phyloP scores from a whole-genome alignment of 2,888 invertebrate species.

The Idaea straminata region DNA sequence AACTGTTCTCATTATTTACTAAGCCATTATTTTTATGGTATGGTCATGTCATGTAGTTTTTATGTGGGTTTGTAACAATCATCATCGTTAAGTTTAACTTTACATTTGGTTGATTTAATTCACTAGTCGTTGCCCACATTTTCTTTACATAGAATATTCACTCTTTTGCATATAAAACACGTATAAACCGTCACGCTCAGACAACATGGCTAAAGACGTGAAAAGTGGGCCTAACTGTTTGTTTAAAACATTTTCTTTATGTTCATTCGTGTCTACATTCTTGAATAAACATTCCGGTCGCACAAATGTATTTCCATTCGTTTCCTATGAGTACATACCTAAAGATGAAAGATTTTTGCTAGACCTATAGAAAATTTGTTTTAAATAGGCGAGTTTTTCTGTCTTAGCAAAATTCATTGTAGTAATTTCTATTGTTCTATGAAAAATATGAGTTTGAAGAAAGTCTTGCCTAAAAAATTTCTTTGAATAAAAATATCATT shows the following conservation, averaged over 20 bases:
- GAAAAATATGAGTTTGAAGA: no score
- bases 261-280: not conserved
- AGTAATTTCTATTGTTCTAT: no score
- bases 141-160: not conserved
- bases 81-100: not conserved
- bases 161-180: not conserved
- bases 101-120: not conserved
- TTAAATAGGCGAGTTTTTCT: no score
- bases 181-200: not conserved
- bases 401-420: no score
- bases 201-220: not conserved
- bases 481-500: not conserved
- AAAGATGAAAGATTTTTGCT: no score
- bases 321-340: not conserved
- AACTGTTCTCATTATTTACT: not conserved
- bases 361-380: no score
- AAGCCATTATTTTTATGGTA: not conserved
- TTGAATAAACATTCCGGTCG: not conserved
- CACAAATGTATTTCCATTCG: not conserved
- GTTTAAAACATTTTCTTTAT: not conserved
- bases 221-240: slow-evolving; percentile 1
- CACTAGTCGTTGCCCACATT: not conserved
- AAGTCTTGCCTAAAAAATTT: not conserved
- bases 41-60: not conserved
- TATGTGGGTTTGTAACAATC: not conserved